A percentile compares a stretch with the other conserved stretches of the same genome.
Evolutionary conservation across 2,888 invertebrate species (phyloP).

Genomic region (Tinea semifulvella): DNA sequence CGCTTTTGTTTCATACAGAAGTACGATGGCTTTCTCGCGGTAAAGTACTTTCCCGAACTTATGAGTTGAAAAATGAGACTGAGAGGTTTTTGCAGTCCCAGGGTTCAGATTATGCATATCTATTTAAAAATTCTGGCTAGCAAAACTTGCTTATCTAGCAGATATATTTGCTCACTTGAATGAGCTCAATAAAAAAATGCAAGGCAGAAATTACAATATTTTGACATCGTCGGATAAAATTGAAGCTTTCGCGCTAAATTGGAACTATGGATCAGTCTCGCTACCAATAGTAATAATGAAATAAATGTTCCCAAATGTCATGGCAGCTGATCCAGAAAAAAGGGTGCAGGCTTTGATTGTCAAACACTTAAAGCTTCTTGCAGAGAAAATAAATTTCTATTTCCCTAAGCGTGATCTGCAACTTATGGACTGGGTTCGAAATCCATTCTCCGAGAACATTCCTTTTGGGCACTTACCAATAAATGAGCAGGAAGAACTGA

Average conservation of each 20-base stretch:
- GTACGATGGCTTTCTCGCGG: too few species aligned
- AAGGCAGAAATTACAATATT: conserved; percentile 21
- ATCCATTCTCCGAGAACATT: conserved; percentile 18
- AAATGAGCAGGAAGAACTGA: conserved; percentile 19
- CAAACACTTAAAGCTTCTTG: conserved; percentile 16
- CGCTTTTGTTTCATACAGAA: conserved; percentile 17
- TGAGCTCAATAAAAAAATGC: conserved; percentile 20
- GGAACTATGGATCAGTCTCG: conserved; percentile 20
- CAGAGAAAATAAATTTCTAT: conserved; percentile 17
- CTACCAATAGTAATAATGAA: conserved; percentile 21
- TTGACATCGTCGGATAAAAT: conserved; percentile 20
- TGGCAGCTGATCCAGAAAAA: conserved; percentile 21
- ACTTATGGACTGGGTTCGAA: conserved; percentile 18
- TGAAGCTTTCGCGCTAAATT: conserved; percentile 19
- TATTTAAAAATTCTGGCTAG: conserved; percentile 18
- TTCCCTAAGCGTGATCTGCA: conserved; percentile 18
- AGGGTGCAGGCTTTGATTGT: conserved; percentile 19
- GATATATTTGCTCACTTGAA: conserved; percentile 20
- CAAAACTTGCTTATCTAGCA: conserved; percentile 20
- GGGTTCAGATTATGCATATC: conserved; percentile 17
- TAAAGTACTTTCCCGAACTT: conserved; percentile 18
- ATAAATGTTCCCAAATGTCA: conserved; percentile 22
- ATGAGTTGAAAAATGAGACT: conserved; percentile 15
- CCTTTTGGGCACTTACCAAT: conserved; percentile 18
- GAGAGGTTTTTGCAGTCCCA: conserved; percentile 17